These are phyloP conservation scores for Agrochola circellaris DNA, from an alignment of 2,888 invertebrate genomes.

Conservation along the genomic window DNA sequence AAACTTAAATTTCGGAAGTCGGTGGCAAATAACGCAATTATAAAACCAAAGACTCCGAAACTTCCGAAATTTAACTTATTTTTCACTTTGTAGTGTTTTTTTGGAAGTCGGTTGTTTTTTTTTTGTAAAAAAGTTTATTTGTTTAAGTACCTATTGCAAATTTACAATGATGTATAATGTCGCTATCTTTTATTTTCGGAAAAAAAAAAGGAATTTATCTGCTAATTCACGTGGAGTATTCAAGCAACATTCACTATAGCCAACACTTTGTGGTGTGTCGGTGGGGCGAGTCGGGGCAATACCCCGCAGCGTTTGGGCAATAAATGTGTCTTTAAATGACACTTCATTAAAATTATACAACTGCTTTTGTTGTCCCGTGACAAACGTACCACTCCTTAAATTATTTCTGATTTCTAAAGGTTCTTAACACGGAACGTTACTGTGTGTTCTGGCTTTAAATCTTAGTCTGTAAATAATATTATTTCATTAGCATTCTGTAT, in stretches of 20 bases:
- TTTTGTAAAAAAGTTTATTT: no score
- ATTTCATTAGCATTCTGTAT: neutral
- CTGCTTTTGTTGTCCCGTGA: slow-evolving; percentile 74
- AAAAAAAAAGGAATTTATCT: neutral
- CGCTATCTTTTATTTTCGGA: neutral
- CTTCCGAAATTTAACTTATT: no score
- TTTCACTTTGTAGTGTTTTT: no score
- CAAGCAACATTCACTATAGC: slow-evolving; percentile 24
- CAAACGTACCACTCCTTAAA: slow-evolving; percentile 74
- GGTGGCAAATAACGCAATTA: no score
- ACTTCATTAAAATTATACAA: slow-evolving; percentile 83
- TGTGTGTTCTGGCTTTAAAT: neutral
- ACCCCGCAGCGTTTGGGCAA: slow-evolving; percentile 70
- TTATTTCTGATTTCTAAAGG: slow-evolving; percentile 66
- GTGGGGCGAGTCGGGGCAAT: slow-evolving; percentile 49
- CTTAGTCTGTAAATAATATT: neutral
- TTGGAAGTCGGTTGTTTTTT: no score
- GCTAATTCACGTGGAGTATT: slow-evolving; percentile 6
- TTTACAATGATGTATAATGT: neutral
- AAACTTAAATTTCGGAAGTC: no score
- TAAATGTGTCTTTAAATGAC: slow-evolving; percentile 67
- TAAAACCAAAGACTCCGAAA: no score
- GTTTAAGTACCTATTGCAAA: no score
- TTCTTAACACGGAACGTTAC: slow-evolving; percentile 16
- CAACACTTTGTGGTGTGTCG: slow-evolving; percentile 50